phyloP scores from a whole-genome alignment of 2,888 invertebrate species.

The Phengaris alcon region DNA sequence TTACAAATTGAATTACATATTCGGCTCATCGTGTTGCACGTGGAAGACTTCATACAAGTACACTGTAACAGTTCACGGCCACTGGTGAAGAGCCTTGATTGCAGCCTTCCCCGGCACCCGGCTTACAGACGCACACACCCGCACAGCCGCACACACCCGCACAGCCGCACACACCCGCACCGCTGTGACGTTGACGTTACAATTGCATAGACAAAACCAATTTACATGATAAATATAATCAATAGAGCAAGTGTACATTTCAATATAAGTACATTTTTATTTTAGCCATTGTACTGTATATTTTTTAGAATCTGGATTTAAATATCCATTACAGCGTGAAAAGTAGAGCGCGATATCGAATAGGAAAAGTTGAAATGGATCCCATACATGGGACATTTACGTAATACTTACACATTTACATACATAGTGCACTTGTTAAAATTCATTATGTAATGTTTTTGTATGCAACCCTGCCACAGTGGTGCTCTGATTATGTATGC shows the following conservation, averaged over 20 bases:
- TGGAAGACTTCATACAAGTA: slow-evolving; percentile 21
- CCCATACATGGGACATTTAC: slow-evolving; percentile 30
- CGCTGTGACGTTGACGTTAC: not conserved
- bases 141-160: slow-evolving; percentile 28
- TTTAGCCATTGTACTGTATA: not conserved
- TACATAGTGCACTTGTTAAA: slow-evolving; percentile 32
- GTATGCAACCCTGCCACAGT: slow-evolving; percentile 19
- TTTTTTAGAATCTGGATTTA: not conserved
- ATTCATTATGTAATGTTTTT: slow-evolving; percentile 34
- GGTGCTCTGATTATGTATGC: slow-evolving; percentile 14
- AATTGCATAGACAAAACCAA: slow-evolving; percentile 10
- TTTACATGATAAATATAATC: slow-evolving; percentile 15
- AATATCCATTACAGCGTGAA: slow-evolving; percentile 9
- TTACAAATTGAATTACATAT: slow-evolving; percentile 24
- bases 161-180: too few species aligned
- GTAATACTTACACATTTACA: slow-evolving; percentile 34
- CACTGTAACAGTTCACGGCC: slow-evolving; percentile 63
- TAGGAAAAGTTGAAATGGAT: slow-evolving; percentile 34
- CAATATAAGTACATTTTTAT: not conserved
- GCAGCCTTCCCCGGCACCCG: slow-evolving; percentile 42
- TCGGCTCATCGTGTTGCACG: slow-evolving; percentile 9
- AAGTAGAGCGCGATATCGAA: slow-evolving; percentile 35
- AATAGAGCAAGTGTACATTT: not conserved
- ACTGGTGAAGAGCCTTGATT: slow-evolving; percentile 63
- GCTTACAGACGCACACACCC: slow-evolving; percentile 42